Conservation (phyloP, 2,797 vertebrate genomes). For the Menidia menidia region DNA sequence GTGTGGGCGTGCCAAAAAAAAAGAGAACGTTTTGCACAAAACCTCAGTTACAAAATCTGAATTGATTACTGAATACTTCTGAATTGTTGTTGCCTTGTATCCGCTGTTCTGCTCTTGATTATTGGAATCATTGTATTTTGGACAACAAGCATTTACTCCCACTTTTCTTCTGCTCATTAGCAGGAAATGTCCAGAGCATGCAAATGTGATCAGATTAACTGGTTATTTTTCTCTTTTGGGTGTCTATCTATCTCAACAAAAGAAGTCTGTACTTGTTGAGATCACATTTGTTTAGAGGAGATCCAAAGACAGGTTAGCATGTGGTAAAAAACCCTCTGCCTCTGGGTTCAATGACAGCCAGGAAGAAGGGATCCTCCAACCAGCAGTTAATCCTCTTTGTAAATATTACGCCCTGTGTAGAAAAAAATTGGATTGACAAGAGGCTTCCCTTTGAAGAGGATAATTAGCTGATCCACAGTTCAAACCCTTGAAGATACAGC, state of each 20-base stretch:
- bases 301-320: background rate
- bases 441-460: background rate
- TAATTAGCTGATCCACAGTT: background rate
- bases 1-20: background rate
- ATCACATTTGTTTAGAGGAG: no score
- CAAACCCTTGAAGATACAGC: background rate
- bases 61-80: background rate
- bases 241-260: no score
- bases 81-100: no score
- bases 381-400: background rate
- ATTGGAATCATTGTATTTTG: background rate
- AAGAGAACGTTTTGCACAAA: background rate
- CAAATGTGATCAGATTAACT: no score
- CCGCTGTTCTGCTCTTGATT: background rate
- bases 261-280: no score
- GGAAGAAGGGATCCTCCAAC: background rate
- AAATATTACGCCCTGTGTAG: background rate
- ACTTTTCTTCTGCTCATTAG: no score
- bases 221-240: no score
- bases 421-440: background rate
- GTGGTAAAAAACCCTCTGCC: background rate
- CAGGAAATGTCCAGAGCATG: no score
- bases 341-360: background rate
- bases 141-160: no score
- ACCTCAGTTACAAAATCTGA: background rate